Base-by-base conservation (phyloP, 2,797 vertebrate species). In the Thripadectes ignobilis region DNA sequence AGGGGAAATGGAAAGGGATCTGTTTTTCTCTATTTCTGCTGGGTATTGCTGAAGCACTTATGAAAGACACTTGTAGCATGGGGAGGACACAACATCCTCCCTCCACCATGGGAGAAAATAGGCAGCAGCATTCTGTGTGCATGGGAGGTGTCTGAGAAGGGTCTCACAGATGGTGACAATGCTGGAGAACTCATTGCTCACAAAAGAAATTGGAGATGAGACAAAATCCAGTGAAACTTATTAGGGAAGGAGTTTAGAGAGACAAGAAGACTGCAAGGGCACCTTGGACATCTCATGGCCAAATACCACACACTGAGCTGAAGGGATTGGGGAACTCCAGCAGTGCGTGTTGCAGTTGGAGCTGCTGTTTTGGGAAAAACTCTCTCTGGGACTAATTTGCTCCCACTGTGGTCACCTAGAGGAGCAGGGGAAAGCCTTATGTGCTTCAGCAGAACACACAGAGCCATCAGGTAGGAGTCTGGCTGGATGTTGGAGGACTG, bases 51-150 rank as follows among this genome's bases (percentile, higher is more conserved):
- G 69, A 71, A 76, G 41, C 22, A 27, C 4, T 71, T 57, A 29
- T 0, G 29, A 46, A 75, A 57, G 29, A 7, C 6, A 22, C 0
- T 1, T 77, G 24, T 66, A 49, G 7, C 23, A 14, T 4, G 14
- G 18, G 24, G 38, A 68, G 41, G 23, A 10, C 19, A 69, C 16
- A 41, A 3, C 9, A 30, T 23, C 9, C 9, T 79, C 8, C 68
- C 63, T 78, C 48, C 38, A 87, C 16, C 46, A n/a, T 0, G 6
- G 32, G 16, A 66, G n/a, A 45, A 77, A 88, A 79, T 3, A 10
- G 32, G 21, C 39, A 79, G 34, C 21, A 76, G 34, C 32, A 41
- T 73, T 78, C 32, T 74, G 57, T 18, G 46, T 14, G 36, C 19
- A 10, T 7, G 6, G 54, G 23, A 41, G 7, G 12, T 41, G 23